A percentile compares a stretch with the other conserved stretches of the same genome.
Conservation (phyloP, 2,797 vertebrate species). For the Oryzias sinensis region DNA sequence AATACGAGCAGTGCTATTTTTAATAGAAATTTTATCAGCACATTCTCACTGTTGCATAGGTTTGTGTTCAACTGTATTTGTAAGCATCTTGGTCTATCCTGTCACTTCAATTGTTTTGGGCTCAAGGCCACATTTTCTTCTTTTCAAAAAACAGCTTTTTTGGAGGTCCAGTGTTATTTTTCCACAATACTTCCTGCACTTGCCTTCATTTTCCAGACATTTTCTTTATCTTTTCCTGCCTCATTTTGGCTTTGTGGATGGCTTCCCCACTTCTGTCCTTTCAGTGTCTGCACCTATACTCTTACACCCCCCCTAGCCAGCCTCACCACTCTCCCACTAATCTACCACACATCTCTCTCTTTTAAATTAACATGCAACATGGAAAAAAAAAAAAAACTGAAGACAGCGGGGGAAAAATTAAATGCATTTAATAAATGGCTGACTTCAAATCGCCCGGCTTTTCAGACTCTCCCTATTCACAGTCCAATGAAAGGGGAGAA, state of each 20-base stretch:
- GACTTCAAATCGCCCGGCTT: slow-evolving; percentile 81
- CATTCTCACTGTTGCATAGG: slow-evolving; percentile 19
- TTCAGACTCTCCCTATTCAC: slow-evolving; percentile 81
- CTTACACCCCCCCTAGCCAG: slow-evolving; percentile 10
- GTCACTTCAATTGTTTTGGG: slow-evolving; percentile 5
- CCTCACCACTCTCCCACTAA: slow-evolving; percentile 60
- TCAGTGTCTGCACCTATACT: slow-evolving; percentile 18
- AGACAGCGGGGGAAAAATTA: slow-evolving; percentile 62
- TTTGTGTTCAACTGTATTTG: neutral
- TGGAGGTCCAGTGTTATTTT: slow-evolving; percentile 3
- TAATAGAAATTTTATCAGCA: slow-evolving; percentile 36
- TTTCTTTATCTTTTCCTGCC: slow-evolving; percentile 14
- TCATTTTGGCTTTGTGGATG: slow-evolving; percentile 17
- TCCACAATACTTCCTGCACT: slow-evolving; percentile 17
- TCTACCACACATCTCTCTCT: slow-evolving; percentile 70
- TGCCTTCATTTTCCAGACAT: slow-evolving; percentile 21
- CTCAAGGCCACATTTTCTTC: slow-evolving; percentile 25
- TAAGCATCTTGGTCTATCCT: neutral
- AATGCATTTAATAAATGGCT: slow-evolving; percentile 85
- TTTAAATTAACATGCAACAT: slow-evolving; percentile 76
- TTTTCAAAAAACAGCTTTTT: slow-evolving; percentile 6
- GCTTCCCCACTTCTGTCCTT: slow-evolving; percentile 27
- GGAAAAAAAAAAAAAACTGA: slow-evolving; percentile 64
- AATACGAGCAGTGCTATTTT: slow-evolving; percentile 25
- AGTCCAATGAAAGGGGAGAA: slow-evolving; percentile 79